These are phyloP conservation scores for Heliothis subflexa DNA, from an alignment of 1,140 invertebrate genomes.

Conservation along the genomic window DNA sequence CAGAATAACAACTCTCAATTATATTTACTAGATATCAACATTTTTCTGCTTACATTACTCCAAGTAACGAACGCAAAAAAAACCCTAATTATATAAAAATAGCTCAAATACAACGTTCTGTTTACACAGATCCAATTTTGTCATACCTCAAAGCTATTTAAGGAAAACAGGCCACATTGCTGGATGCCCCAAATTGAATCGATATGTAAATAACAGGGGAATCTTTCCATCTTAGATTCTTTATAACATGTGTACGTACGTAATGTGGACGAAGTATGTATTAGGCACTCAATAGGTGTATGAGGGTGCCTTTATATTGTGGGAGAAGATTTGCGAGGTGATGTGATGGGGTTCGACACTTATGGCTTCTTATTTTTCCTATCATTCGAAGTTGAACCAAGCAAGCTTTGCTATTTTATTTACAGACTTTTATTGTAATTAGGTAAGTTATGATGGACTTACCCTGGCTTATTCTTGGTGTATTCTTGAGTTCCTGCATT, in stretches of 20 bases:
- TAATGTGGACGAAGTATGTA: neutral
- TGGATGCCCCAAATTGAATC: conserved; percentile 39
- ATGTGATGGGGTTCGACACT: too few species aligned
- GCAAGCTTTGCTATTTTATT: too few species aligned
- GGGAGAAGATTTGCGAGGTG: neutral
- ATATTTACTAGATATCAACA: too few species aligned
- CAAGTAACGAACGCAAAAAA: neutral
- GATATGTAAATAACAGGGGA: conserved; percentile 44
- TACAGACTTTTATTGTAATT: too few species aligned
- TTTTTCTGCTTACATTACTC: too few species aligned
- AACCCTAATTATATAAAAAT: conserved; percentile 20
- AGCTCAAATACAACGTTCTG: conserved; percentile 13
- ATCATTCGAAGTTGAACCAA: too few species aligned
- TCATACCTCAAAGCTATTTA: conserved; percentile 36
- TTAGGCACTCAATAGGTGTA: neutral
- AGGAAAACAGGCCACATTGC: neutral
- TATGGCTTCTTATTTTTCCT: too few species aligned
- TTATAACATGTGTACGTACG: conserved; percentile 2
- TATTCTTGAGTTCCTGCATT: too few species aligned
- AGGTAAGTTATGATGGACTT: too few species aligned
- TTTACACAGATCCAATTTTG: conserved; percentile 49
- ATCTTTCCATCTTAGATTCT: conserved; percentile 34
- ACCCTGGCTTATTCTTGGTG: too few species aligned
- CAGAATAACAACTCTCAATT: too few species aligned
- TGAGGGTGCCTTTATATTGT: neutral